Evolutionary conservation across 1,140 invertebrate genomes (phyloP), one percentile per base, ranked within the genome.

Genomic region (Sinella curviseta): DNA sequence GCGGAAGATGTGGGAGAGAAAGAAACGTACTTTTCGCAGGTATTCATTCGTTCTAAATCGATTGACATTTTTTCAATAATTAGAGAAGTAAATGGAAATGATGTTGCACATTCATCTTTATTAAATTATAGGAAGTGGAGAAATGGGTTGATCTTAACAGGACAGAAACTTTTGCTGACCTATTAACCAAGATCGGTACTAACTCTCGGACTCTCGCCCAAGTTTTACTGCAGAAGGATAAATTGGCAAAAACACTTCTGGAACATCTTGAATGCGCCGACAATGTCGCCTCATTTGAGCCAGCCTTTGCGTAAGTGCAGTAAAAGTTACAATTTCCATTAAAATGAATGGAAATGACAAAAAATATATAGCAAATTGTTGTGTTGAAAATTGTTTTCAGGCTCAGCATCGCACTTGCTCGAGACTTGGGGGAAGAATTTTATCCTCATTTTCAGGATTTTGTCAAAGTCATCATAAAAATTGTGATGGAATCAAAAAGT

Each of bases 401-500:
- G 30, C 65, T 80, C 20, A 73, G 54, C 30, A 35, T 80, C 17
- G 78, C 78, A 24, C 26, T 77, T 16, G 30, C 74, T 20, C 31
- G 78, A 48, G 78, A 80, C 31, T 73, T 80, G n/a, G 78, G 60
- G 31, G 31, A 57, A 0, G 78, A 80, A 16, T 80, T 80, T 36
- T 80, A 80, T 77, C 57, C 78, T 24, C 36, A 80, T 35, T 80
- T 80, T 55, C 28, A 33, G 1, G 28, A 33, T 1, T 77, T 80
- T 54, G 57, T 80, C 20, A 73, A 73, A 36, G 14, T 35, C 24
- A 80, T 80, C 36, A 77, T 77, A 4, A 54, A 77, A 16, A 80
- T 80, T 75, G 74, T 55, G 14, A 76, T 76, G 33, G 36, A 35
- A 16, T 67, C 60, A 33, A 76, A 80, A 48, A 54, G 60, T 28